phyloP scores from a whole-genome alignment of 2,113 vertebrate genomes.

The Anolis carolinensis region DNA sequence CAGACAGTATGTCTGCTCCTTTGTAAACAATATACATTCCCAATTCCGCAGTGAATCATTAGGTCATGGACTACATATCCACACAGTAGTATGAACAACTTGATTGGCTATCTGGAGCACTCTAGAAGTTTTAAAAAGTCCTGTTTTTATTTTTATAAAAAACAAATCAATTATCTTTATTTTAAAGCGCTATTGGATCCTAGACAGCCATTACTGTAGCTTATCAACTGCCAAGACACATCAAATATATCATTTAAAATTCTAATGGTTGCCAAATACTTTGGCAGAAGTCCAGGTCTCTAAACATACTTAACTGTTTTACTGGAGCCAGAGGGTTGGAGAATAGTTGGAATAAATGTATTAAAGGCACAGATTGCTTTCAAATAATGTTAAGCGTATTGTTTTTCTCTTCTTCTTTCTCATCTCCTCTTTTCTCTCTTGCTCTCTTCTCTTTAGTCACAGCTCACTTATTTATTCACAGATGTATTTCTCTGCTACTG shows the following conservation, averaged over 20 bases:
- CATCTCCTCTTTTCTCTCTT: not conserved
- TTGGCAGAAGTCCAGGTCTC: slow-evolving; percentile 44
- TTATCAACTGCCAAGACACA: slow-evolving; percentile 51
- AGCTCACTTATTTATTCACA: slow-evolving; percentile 14
- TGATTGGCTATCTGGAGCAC: not conserved
- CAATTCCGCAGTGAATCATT: not conserved
- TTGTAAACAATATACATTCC: slow-evolving; percentile 21
- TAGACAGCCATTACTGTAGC: slow-evolving; percentile 3
- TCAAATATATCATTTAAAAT: slow-evolving; percentile 40
- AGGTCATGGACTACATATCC: slow-evolving; percentile 17
- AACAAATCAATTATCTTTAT: slow-evolving; percentile 55
- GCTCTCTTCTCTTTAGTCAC: not conserved
- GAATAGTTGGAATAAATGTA: slow-evolving; percentile 41
- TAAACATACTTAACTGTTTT: slow-evolving; percentile 48
- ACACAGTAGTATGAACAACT: not conserved
- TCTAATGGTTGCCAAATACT: slow-evolving; percentile 45
- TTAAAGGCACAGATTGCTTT: slow-evolving; percentile 54
- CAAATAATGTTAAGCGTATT: slow-evolving; percentile 29
- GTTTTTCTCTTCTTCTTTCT: not conserved
- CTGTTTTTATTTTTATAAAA: slow-evolving; percentile 36
- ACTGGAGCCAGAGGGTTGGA: not conserved
- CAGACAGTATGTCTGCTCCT: not conserved
- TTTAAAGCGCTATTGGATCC: slow-evolving; percentile 32
- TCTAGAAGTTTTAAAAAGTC: slow-evolving; percentile 1
- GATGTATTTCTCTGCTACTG: not conserved